phyloP scores from a whole-genome alignment of 2,888 invertebrate species.

The Lymantria dispar region DNA sequence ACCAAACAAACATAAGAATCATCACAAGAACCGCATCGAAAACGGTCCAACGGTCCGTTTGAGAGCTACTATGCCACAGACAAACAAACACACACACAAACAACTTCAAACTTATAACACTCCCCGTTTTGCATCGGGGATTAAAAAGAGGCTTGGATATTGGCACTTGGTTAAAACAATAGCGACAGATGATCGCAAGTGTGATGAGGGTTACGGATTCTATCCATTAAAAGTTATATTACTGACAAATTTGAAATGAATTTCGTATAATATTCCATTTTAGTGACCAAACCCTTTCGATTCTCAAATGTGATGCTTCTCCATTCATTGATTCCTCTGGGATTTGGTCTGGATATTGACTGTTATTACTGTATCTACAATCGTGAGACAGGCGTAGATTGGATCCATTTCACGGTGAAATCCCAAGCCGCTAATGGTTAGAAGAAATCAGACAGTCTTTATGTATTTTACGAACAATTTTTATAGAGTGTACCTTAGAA shows the following conservation, averaged over 20 bases:
- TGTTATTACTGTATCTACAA: no score
- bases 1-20: no score
- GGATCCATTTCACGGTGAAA: no score
- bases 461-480: no score
- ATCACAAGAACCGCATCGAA: no score
- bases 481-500: no score
- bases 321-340: background rate
- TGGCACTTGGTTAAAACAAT: slow-evolving; percentile 37
- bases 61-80: no score
- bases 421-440: background rate
- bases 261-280: slow-evolving; percentile 34
- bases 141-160: slow-evolving; percentile 22
- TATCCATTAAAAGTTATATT: slow-evolving; percentile 51
- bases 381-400: no score
- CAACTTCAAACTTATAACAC: no score
- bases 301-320: slow-evolving; percentile 1
- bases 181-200: slow-evolving; percentile 13
- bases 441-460: no score
- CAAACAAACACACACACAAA: no score
- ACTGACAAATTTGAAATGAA: slow-evolving; percentile 45
- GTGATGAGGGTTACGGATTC: slow-evolving; percentile 42
- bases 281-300: slow-evolving; percentile 12
- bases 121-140: slow-evolving; percentile 5
- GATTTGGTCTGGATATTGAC: background rate
- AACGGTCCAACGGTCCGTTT: no score